Percentiles rank a stretch among this genome's conserved stretches.
Evolutionary conservation across 2,888 invertebrate species (phyloP).

Genomic region (Acleris literana): DNA sequence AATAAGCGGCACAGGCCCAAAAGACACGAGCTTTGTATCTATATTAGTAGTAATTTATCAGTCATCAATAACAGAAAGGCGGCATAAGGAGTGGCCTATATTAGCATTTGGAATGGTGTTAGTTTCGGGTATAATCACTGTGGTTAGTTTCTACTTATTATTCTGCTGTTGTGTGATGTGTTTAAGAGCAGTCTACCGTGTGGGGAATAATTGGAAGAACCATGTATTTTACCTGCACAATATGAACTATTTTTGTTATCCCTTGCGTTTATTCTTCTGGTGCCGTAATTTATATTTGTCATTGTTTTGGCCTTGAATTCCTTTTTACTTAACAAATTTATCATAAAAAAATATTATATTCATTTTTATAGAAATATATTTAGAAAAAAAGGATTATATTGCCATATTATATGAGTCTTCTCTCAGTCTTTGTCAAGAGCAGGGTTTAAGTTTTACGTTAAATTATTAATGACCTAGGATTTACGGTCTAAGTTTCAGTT

Average conservation of each 20-base stretch:
- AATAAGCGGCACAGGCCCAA: conserved; percentile 64
- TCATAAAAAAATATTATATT: too few species aligned
- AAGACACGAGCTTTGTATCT: conserved; percentile 82
- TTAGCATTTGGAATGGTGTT: conserved; percentile 82
- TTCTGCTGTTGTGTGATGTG: background rate
- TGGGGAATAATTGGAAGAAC: too few species aligned
- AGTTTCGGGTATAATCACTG: conserved; percentile 84
- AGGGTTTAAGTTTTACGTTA: conserved; percentile 7
- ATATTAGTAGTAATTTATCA: conserved; percentile 85
- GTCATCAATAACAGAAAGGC: conserved; percentile 71
- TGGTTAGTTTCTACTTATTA: conserved; percentile 72
- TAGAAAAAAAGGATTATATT: too few species aligned
- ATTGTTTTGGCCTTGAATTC: too few species aligned
- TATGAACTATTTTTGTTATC: too few species aligned
- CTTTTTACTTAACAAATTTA: too few species aligned
- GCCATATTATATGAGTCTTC: too few species aligned
- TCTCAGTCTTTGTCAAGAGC: too few species aligned
- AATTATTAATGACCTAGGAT: conserved; percentile 14
- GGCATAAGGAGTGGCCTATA: conserved; percentile 82
- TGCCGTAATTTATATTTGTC: too few species aligned
- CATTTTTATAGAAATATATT: too few species aligned
- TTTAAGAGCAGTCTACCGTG: background rate
- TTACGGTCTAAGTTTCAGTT: conserved; percentile 18
- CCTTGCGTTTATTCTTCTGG: too few species aligned
- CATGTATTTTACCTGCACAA: too few species aligned